Evolutionary conservation across 64 coral and sea anemone genomes (phyloP), one percentile per base, ranked within the genome.

Genomic region (Montipora capricornis): DNA sequence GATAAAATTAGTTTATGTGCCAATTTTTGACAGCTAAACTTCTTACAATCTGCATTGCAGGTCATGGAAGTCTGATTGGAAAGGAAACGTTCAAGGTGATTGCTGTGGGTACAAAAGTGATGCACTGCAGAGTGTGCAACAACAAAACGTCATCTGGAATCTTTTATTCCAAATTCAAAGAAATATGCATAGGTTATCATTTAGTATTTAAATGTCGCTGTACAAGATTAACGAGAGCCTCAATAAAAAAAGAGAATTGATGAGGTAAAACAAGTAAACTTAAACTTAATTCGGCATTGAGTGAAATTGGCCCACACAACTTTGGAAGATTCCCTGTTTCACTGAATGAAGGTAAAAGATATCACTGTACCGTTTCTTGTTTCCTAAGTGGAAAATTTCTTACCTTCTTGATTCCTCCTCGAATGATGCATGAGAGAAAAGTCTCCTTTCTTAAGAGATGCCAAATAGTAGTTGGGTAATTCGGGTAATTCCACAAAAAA

Each of bases 1-100:
- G 68, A 71, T 20, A 71, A 71, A n/a, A 6, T 71, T 71, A 71
- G 68, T 71, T 71, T 71, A 22, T 71, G 20, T 71, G 20, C 68
- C 68, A 75, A 44, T 75, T 75, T 75, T 75, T 75, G 73, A 75
- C 29, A 45, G 29, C 73, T 44, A 29, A 44, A 45, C 73, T 44
- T 75, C 46, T 45, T 75, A 75, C 29, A 75, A 44, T 75, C 22
- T 75, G 22, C 29, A 44, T 75, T 75, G 24, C 62, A 68, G 84
- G 84, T 71, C 84, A 87, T 45, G 84, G 57, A 87, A 71, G 24
- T 19, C 29, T 73, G 19, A 87, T 87, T 66, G 60, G 84, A 66
- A 68, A 44, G 70, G 49, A 78, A 26, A 89, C 48, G 12, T 75
- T 75, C 47, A 89, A 89, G 73, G 57, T 76, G 37, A 76, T 89